These are phyloP conservation scores for Meteorus sp. DNA, from an alignment of 1,140 invertebrate species.

Conservation along the genomic window DNA sequence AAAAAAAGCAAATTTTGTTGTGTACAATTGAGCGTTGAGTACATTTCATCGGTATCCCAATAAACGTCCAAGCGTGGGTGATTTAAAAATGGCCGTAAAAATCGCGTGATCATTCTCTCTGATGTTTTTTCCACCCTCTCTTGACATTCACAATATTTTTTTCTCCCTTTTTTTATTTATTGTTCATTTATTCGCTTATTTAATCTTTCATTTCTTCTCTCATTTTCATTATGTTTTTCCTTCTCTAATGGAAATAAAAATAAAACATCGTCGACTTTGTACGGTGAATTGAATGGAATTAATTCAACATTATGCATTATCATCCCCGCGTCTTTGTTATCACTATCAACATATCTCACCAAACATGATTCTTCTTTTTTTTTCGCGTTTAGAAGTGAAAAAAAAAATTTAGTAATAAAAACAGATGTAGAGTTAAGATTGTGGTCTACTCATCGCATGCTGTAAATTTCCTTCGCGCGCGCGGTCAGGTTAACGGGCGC, in stretches of 20 bases:
- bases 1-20: background rate
- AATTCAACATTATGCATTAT: no score
- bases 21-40: constrained; percentile 13
- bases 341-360: no score
- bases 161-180: background rate
- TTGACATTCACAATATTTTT: background rate
- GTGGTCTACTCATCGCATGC: constrained; percentile 47
- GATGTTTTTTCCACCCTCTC: background rate
- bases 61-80: constrained; percentile 37
- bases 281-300: no score
- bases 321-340: no score
- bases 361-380: constrained; percentile 24
- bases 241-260: background rate
- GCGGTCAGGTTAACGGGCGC: constrained; percentile 27
- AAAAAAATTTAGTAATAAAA: background rate
- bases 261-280: no score
- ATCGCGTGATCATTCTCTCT: constrained; percentile 19
- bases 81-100: constrained; percentile 44
- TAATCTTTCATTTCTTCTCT: no score
- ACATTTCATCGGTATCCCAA: constrained; percentile 40
- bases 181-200: constrained; percentile 21
- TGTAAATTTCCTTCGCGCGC: constrained; percentile 48
- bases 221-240: constrained; percentile 15
- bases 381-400: background rate
- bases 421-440: background rate